phyloP scores from a whole-genome alignment of 2,797 vertebrate genomes.

The Aulostomus chinensis region DNA sequence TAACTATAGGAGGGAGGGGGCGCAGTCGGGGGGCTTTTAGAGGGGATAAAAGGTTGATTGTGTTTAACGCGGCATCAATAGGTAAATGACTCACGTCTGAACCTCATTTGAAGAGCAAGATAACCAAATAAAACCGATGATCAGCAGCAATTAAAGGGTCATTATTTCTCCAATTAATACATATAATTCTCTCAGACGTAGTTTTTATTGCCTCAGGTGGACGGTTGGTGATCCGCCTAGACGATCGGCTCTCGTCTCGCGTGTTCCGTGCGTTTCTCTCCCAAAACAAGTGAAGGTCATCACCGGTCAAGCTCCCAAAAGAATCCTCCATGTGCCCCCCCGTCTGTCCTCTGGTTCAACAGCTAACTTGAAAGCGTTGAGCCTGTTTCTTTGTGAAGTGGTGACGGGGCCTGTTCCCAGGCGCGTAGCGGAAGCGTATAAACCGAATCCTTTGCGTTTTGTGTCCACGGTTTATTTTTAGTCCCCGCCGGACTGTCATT shows the following conservation, averaged over 20 bases:
- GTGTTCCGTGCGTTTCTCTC: too few relatives aligned
- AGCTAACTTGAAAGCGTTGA: background rate
- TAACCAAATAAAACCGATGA: too few relatives aligned
- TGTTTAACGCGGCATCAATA: constrained; percentile 30
- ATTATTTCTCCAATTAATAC: too few relatives aligned
- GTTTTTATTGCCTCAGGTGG: too few relatives aligned
- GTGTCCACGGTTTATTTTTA: constrained; percentile 72
- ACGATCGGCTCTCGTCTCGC: too few relatives aligned
- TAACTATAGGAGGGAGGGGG: constrained; percentile 22
- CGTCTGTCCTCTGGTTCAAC: background rate
- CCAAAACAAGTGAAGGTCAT: constrained; percentile 2
- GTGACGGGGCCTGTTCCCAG: too few relatives aligned
- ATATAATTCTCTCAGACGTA: too few relatives aligned
- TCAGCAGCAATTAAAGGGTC: too few relatives aligned
- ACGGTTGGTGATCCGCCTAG: too few relatives aligned
- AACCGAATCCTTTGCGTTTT: constrained; percentile 52
- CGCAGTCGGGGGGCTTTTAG: constrained; percentile 34
- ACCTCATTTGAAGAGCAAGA: too few relatives aligned
- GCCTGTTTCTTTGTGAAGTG: too few relatives aligned
- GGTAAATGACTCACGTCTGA: too few relatives aligned
- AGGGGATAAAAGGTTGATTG: constrained; percentile 50
- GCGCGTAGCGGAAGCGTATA: constrained; percentile 15
- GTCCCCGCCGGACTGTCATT: constrained; percentile 58
- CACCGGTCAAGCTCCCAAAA: constrained; percentile 10
- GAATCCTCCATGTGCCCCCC: background rate